phyloP scores from a whole-genome alignment of 2,888 invertebrate species.

The Eustalomyia histrio region DNA sequence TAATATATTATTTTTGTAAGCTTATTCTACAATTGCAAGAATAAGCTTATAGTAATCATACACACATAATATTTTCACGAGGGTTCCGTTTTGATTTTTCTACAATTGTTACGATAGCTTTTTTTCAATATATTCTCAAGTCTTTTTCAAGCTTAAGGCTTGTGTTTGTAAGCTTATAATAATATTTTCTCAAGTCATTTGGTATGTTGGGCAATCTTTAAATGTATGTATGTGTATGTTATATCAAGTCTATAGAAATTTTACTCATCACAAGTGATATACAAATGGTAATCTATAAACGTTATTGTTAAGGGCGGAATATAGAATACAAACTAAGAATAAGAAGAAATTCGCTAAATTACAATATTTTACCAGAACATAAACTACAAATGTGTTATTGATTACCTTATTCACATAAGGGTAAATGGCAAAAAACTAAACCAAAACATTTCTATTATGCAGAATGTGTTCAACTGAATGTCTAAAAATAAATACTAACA shows the following conservation, averaged over 20 bases:
- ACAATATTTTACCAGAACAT: constrained; percentile 33
- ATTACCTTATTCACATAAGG: constrained; percentile 15
- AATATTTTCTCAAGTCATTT: too few species aligned
- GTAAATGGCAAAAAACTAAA: background rate
- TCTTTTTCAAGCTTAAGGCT: too few species aligned
- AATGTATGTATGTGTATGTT: too few species aligned
- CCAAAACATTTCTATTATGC: background rate
- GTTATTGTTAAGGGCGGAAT: background rate
- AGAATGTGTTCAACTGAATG: background rate
- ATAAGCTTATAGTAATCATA: too few species aligned
- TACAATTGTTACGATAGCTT: too few species aligned
- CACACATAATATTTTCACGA: too few species aligned
- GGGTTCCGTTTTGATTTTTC: too few species aligned
- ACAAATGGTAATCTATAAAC: background rate
- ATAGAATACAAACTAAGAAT: background rate
- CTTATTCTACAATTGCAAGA: too few species aligned
- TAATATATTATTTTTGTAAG: too few species aligned
- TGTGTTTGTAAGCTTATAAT: too few species aligned
- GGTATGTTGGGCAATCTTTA: too few species aligned
- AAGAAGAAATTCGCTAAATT: constrained; percentile 14
- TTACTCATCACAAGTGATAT: background rate
- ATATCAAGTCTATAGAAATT: background rate
- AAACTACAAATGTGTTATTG: constrained; percentile 37
- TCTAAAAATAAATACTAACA: background rate
- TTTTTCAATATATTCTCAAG: too few species aligned